Evolutionary conservation across 2,113 vertebrate genomes (phyloP), one percentile per base, ranked within the genome.

Genomic region (Pachypanchax playfairii): DNA sequence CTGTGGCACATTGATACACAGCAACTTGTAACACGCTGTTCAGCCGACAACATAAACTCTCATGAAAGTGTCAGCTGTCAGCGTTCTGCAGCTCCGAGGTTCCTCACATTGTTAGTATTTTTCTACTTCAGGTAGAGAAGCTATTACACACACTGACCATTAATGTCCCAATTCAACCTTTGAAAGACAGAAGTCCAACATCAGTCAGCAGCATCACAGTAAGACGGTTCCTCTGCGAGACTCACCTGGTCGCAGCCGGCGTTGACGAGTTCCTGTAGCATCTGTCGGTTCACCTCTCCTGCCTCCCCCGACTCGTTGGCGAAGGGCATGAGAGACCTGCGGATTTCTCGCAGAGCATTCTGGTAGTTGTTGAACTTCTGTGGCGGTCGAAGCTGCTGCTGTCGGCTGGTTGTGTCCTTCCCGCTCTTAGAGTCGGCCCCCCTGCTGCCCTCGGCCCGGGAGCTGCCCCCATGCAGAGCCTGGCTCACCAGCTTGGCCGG

Each of bases 351-450:
- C 70, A 99, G 77, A 18, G 97, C 96, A 76, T 94, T 99, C 90
- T 99, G 97, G 72, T 99, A 96, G 0, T 97, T 96, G 79, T 95
- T 97, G 74, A 99, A 99, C 86, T 98, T 98, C 25, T 96, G 93
- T 0, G 94, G 93, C 0, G 93, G 91, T 38, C 96, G 92, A 75
- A 94, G 90, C 82, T 98, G 96, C 78, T 96, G 95, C 82, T 95
- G 95, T 39, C 95, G 91, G 18, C 93, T 79, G 33, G 89, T 64
- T 2, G 92, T 75, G 85, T 97, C 96, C 78, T 99, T 98, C 62
- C 93, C 94, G 49, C 90, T 87, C 86, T 98, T 98, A 82, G 89
- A 78, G 70, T 96, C 96, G 47, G 87, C 71, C 7, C 75, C 84
- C 35, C 90, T 91, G 87, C 68, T 90, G 50, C 88, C 76, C 36